Base-by-base conservation (phyloP, 1,140 invertebrate genomes). In the Carcinoscorpius rotundicauda region DNA sequence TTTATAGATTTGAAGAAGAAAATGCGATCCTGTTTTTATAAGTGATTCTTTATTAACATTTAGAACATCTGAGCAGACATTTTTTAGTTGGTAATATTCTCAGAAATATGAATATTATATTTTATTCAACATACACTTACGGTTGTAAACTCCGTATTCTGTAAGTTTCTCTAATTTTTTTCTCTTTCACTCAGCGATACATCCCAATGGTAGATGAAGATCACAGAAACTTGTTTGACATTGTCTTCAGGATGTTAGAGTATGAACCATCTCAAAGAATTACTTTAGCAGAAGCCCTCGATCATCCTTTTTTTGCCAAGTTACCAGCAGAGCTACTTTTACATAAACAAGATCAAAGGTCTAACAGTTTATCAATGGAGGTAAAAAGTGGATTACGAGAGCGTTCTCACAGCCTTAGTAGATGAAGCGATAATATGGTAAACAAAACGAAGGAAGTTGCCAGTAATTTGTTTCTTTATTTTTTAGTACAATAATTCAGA, bases 171-270 rank as follows among this genome's bases (percentile, higher is more conserved):
- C 29, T 29, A 29, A 29, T 29, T 29, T 29, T 29, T 29, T 29
- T 29, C 29, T 29, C 29, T 2, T 2, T 29, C 29, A 29, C 29
- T 29, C 83, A 97, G 91, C 85, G 94, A 76, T 98, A 98, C 79
- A 85, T 94, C 78, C 82, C 87, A 72, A 75, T 75, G 66, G 91
- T 93, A 63, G 89, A 93, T 72, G 85, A 91, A 66, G 95, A 98
- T 70, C 91, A 97, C 76, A 83, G 86, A 65, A 85, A 93, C 72
- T 78, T 99, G 68, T 98, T 99, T 78, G 92, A 98, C 75, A 80
- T 99, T 67, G 89, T 99, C 69, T 83, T 86, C 69, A 85, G 86
- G 78, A 99, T 99, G 96, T 79, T 99, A 73, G 93, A 98, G 66
- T 99, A 98, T 78, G 93, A 98, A 73, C 95, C 96, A 49, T 82